Conservation (phyloP, 1,140 invertebrate genomes). For the Drosophila seguyi region DNA sequence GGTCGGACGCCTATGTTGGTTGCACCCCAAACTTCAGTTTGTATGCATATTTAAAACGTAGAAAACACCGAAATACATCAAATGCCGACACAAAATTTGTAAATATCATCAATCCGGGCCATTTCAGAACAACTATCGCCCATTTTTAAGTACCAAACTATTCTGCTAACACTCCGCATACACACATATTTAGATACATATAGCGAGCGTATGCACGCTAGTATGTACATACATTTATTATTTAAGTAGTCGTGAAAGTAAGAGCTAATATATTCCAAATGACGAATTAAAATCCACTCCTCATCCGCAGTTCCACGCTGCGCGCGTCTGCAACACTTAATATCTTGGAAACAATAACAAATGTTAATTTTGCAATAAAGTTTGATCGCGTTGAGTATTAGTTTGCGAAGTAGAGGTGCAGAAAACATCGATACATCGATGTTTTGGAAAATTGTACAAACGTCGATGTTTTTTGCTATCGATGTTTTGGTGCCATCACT, state of each 20-base stretch:
- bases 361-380: slow-evolving; percentile 51
- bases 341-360: slow-evolving; percentile 41
- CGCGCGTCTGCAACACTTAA: slow-evolving; percentile 21
- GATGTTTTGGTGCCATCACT: no score
- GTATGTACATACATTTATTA: slow-evolving; percentile 50
- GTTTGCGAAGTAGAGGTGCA: no score
- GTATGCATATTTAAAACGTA: neutral
- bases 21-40: neutral
- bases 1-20: neutral
- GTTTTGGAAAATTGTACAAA: no score
- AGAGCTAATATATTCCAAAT: slow-evolving; percentile 25
- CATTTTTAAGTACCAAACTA: slow-evolving; percentile 32
- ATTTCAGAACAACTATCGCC: slow-evolving; percentile 20
- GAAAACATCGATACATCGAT: no score
- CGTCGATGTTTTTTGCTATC: no score
- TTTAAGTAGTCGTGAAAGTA: slow-evolving; percentile 21
- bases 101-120: neutral
- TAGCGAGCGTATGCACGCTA: slow-evolving; percentile 30
- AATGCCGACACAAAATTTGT: neutral
- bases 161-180: slow-evolving; percentile 26
- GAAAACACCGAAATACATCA: neutral
- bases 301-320: slow-evolving; percentile 1
- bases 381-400: slow-evolving; percentile 49
- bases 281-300: slow-evolving; percentile 13
- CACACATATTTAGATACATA: slow-evolving; percentile 44